Conservation (phyloP, 2,113 vertebrate genomes). For the Catagonus wagneri region DNA sequence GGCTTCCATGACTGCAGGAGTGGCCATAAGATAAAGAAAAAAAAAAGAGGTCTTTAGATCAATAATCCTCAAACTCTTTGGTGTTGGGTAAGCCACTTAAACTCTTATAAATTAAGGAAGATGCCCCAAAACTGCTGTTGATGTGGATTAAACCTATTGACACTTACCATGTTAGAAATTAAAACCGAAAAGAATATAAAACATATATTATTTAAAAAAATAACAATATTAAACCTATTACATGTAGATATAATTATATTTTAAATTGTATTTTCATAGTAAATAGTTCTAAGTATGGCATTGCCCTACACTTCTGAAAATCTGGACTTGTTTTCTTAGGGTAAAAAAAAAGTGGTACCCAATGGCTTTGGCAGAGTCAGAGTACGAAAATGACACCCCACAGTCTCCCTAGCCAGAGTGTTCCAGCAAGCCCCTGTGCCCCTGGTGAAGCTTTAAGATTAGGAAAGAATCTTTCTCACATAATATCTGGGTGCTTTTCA, state of each 20-base stretch:
- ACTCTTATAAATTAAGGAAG: not conserved
- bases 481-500: not conserved
- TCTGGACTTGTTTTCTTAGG: not conserved
- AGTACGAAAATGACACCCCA: not conserved
- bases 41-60: not conserved
- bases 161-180: constrained; percentile 5
- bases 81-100: not conserved
- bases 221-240: not conserved
- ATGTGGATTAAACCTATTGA: not conserved
- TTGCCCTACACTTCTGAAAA: not conserved
- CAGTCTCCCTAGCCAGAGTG: not conserved
- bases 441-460: not conserved
- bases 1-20: too few relatives aligned
- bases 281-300: not conserved
- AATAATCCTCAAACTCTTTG: not conserved
- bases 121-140: not conserved
- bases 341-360: not conserved
- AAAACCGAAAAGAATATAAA: not conserved
- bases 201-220: not conserved
- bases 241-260: not conserved
- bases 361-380: not conserved
- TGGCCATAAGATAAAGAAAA: too few relatives aligned
- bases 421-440: not conserved
- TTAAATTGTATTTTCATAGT: not conserved
- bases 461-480: not conserved